Evolutionary conservation across 1,140 invertebrate genomes (phyloP), one percentile per base, ranked within the genome.

Genomic region (Drosophila orosa): DNA sequence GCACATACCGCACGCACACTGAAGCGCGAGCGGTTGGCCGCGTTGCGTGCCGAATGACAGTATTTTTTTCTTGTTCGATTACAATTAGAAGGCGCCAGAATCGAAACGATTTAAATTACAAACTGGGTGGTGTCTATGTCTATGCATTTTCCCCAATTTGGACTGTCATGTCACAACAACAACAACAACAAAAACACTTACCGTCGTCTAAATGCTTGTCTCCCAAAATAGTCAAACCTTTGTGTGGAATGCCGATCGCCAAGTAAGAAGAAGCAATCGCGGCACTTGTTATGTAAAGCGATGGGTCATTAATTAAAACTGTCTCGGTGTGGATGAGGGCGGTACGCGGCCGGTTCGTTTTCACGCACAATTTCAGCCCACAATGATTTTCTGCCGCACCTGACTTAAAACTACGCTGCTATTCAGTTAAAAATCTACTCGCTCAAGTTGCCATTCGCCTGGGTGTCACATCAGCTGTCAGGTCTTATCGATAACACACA

Each of bases 211-310:
- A 8, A 33, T 4, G 10, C 15, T 13, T 12, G 17, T 15, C 17
- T 5, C 12, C 3, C 12, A 3, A 33, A 33, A 50, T 29, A 17
- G 10, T 10, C 4, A 9, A 25, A 25, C 22, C 22, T 15, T 4
- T 9, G 27, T 9, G 1, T 33, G 8, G 27, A 25, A 22, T 50
- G 27, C 8, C 27, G 29, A 60, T 60, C n/a, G 44, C 19, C 15
- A n/a, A n/a, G 42, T 13, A 71, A 82, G 60, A 82, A 82, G 78
- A 62, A 83, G 65, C 47, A 56, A 15, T n/a, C 10, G 13, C 54
- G 17, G 56, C 54, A 37, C 45, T 77, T 68, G 79, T 86, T 86
- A 86, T 79, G 56, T 86, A 86, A 86, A 85, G 52, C 65, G 35
- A 40, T 10, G 39, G 25, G 19, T 87, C 60, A 61, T 87, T 72